Evolutionary conservation across 2,797 vertebrate genomes (phyloP).

Genomic region (Falco columbarius): DNA sequence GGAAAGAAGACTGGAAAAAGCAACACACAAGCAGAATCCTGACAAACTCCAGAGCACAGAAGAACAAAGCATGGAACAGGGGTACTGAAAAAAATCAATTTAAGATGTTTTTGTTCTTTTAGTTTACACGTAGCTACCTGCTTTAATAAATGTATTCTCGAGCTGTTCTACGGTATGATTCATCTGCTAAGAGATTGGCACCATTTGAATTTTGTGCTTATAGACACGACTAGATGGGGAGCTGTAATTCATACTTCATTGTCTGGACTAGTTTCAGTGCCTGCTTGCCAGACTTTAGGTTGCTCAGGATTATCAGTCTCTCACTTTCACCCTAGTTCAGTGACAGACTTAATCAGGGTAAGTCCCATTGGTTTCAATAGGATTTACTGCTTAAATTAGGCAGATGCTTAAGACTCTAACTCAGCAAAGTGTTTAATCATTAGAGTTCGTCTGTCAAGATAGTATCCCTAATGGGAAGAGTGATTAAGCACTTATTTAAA

Average conservation of each 20-base stretch:
- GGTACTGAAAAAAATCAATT: background rate
- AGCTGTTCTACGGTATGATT: background rate
- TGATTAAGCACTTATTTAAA: conserved; percentile 42
- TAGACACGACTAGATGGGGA: background rate
- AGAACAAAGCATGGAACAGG: background rate
- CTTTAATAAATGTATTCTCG: background rate
- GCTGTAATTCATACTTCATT: conserved; percentile 3
- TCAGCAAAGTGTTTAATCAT: conserved; percentile 17
- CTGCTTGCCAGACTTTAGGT: conserved; percentile 18
- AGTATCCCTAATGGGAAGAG: background rate
- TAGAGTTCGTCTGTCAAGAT: background rate
- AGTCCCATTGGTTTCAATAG: conserved; percentile 19
- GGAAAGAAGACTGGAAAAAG: background rate
- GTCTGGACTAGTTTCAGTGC: background rate
- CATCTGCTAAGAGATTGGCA: background rate
- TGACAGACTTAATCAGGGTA: background rate
- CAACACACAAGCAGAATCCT: background rate
- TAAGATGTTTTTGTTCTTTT: background rate
- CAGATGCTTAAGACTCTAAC: conserved; percentile 31
- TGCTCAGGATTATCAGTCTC: background rate
- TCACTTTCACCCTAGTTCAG: conserved; percentile 1
- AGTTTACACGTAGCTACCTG: background rate
- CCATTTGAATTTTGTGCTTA: background rate
- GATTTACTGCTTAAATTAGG: conserved; percentile 54
- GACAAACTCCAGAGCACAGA: background rate